Evolutionary conservation across 2,113 vertebrate genomes (phyloP).

Genomic region (Steatornis caripensis): DNA sequence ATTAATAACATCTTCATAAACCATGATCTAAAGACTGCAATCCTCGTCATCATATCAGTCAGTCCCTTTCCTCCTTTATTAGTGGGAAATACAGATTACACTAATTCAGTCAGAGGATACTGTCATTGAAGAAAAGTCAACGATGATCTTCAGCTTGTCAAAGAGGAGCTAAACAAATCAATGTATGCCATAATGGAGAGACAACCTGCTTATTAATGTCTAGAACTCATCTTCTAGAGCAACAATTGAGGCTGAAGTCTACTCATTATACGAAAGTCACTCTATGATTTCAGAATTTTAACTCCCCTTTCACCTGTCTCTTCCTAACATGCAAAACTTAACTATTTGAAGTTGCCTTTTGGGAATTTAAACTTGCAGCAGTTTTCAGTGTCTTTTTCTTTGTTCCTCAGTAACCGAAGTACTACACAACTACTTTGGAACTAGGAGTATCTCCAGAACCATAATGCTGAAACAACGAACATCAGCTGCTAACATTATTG

Average conservation of each 20-base stretch:
- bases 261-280: not conserved
- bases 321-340: not conserved
- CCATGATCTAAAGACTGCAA: fast-evolving
- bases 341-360: not conserved
- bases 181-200: not conserved
- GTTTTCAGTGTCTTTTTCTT: not conserved
- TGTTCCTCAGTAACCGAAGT: not conserved
- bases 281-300: not conserved
- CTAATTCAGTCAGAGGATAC: not conserved
- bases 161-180: not conserved
- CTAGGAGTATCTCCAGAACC: not conserved
- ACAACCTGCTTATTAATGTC: not conserved
- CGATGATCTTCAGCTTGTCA: not conserved
- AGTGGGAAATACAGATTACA: not conserved
- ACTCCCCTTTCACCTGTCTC: not conserved
- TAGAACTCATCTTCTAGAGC: not conserved
- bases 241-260: not conserved
- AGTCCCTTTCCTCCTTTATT: not conserved
- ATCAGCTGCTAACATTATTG: not conserved
- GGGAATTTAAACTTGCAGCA: not conserved
- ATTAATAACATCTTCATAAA: not conserved
- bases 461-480: not conserved
- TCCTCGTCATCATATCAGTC: not conserved
- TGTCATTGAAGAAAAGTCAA: not conserved
- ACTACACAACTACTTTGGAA: not conserved